These are phyloP conservation scores for Neotragus moschatus DNA, from an alignment of 2,113 vertebrate genomes.

Conservation along the genomic window DNA sequence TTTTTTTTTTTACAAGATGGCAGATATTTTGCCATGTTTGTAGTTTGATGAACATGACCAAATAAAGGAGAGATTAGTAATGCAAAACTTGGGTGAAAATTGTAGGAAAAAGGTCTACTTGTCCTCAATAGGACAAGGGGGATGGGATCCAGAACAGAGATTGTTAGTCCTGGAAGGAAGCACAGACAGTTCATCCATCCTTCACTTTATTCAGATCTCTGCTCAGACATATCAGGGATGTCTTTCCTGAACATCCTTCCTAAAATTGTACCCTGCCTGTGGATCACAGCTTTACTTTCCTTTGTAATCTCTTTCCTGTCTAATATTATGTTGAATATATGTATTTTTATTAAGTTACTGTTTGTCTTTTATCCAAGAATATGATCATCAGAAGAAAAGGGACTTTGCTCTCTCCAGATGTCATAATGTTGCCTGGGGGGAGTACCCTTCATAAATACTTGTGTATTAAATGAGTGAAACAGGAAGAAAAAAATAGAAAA, in stretches of 20 bases:
- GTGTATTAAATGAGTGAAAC: background rate
- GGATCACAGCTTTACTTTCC: background rate
- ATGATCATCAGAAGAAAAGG: background rate
- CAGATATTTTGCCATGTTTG: background rate
- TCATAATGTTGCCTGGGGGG: background rate
- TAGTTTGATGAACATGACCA: background rate
- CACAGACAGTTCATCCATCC: background rate
- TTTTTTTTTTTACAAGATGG: background rate
- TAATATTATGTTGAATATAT: background rate
- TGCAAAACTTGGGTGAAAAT: background rate
- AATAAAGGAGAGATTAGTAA: background rate
- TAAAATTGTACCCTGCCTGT: background rate
- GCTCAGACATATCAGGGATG: background rate
- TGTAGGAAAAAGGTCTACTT: background rate
- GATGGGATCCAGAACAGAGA: background rate
- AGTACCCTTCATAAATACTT: background rate
- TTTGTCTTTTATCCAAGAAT: background rate
- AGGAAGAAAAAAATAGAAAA: background rate
- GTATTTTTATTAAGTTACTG: background rate
- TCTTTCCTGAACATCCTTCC: background rate
- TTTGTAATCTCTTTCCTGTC: background rate
- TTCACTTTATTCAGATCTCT: background rate
- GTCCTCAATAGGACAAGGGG: background rate
- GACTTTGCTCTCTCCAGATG: background rate
- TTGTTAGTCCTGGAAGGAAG: background rate